Conservation (phyloP, 1,140 invertebrate species). For the Drosophila pruinosa region DNA sequence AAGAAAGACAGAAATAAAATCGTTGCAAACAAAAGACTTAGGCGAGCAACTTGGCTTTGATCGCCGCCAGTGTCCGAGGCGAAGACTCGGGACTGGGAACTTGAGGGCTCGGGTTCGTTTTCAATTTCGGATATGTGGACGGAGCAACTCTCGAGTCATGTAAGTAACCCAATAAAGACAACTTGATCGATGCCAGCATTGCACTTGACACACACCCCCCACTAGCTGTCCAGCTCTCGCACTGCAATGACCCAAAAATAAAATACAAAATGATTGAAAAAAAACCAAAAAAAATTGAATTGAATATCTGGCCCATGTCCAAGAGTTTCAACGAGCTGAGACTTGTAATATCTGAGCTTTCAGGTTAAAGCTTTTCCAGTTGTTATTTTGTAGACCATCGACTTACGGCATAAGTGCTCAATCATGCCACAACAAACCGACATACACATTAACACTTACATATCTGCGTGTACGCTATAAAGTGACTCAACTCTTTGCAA, state of each 20-base stretch:
- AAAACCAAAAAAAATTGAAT: not conserved
- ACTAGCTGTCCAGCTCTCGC: slow-evolving; percentile 23
- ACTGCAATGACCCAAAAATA: slow-evolving; percentile 67
- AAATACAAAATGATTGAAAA: slow-evolving; percentile 34
- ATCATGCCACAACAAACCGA: slow-evolving; percentile 51
- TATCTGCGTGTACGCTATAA: not conserved
- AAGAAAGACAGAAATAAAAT: slow-evolving; percentile 12
- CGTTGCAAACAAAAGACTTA: slow-evolving; percentile 66
- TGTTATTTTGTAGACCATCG: slow-evolving; percentile 22
- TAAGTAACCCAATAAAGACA: slow-evolving; percentile 76
- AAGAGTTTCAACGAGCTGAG: slow-evolving; percentile 10
- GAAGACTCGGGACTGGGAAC: not conserved
- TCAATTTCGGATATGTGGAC: not conserved
- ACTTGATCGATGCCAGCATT: slow-evolving; percentile 71
- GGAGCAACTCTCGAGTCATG: slow-evolving; percentile 48
- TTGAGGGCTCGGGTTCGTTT: not conserved
- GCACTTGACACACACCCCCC: slow-evolving; percentile 70
- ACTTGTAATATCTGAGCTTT: slow-evolving; percentile 61
- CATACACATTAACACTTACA: not conserved
- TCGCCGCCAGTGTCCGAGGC: slow-evolving; percentile 1
- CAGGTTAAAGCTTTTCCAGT: slow-evolving; percentile 58
- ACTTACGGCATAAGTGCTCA: slow-evolving; percentile 63
- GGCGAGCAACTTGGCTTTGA: slow-evolving; percentile 58
- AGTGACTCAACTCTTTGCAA: slow-evolving; percentile 57
- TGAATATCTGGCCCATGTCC: slow-evolving; percentile 21